Conservation (phyloP, 2,113 vertebrate genomes). For the Tringa solitaria region DNA sequence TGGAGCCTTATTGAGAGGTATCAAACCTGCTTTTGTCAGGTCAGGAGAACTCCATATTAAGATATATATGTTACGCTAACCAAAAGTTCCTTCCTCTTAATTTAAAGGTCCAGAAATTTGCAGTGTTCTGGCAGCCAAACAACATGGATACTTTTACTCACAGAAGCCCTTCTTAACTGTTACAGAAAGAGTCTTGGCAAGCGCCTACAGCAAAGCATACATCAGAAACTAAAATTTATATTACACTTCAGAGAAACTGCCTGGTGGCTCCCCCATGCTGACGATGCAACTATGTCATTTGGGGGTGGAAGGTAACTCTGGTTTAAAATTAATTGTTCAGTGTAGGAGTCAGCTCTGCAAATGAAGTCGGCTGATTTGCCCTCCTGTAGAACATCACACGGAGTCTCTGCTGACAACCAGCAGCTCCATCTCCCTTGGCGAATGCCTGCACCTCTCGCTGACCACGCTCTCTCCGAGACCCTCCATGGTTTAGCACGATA, state of each 20-base stretch:
- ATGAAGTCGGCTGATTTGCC: background rate
- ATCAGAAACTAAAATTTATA: background rate
- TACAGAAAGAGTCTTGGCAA: background rate
- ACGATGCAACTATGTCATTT: background rate
- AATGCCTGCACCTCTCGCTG: background rate
- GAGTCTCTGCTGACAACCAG: background rate
- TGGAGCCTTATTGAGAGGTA: background rate
- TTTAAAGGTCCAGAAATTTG: background rate
- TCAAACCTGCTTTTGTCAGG: background rate
- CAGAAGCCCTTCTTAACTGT: background rate
- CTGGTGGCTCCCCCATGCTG: background rate
- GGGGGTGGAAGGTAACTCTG: background rate
- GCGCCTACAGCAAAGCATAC: background rate
- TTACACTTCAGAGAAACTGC: background rate
- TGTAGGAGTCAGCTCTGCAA: background rate
- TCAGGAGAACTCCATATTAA: background rate
- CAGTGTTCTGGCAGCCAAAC: background rate
- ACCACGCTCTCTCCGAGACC: background rate
- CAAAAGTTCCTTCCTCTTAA: background rate
- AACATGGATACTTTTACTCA: background rate
- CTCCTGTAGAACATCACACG: fast-evolving
- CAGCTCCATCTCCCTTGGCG: background rate
- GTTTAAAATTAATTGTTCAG: background rate
- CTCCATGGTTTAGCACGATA: fast-evolving
- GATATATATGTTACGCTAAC: background rate